Evolutionary conservation across 2,888 invertebrate genomes (phyloP), one percentile per base, ranked within the genome.

Genomic region (Nomada goodeniana): DNA sequence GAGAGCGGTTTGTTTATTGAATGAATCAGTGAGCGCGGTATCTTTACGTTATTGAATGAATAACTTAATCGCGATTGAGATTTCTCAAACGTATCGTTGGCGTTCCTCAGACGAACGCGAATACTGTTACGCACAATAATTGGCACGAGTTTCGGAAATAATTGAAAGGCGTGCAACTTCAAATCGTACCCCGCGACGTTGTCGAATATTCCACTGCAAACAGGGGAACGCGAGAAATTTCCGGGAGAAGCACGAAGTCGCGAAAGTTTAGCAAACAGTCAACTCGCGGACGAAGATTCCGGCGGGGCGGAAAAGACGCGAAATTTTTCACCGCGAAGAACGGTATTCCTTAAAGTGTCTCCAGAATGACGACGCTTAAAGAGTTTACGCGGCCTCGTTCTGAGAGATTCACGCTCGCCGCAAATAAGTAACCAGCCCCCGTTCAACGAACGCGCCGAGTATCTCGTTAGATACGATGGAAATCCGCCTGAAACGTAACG

Each of bases 381-480:
- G 13, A 59, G 65, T 52, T 71, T 29, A 53, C 76, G 23, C 15
- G 26, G 44, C 59, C 18, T 44, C 64, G 64, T 23, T 47, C 42
- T 50, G 11, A 78, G 68, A 61, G 36, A 68, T 68, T 50, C 77
- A 63, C 20, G 61, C 20, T 36, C 29, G 52, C 75, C 13, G 63
- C 78, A 7, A 7, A 42, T 61, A 47, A 61, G 68, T 76, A 68
- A 55, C 13, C 9, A n/a, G 15, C n/a, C 29, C 23, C 20, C 20
- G 36, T 26, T 26, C 26, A 52, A 36, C 65, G 42, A 15, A n/a
- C 52, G 3, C 0, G 52, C 52, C 50, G 29, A 60, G 71, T 65
- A 65, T 69, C 65, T 50, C 70, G 67, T 75, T 50, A 50, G 60
- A 76, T 76, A 73, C 52, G 63, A 76, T 81, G 65, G 71, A 78